Evolutionary conservation across 1,140 invertebrate species (phyloP), one percentile per base, ranked within the genome.

Genomic region (Drosophila asahinai): DNA sequence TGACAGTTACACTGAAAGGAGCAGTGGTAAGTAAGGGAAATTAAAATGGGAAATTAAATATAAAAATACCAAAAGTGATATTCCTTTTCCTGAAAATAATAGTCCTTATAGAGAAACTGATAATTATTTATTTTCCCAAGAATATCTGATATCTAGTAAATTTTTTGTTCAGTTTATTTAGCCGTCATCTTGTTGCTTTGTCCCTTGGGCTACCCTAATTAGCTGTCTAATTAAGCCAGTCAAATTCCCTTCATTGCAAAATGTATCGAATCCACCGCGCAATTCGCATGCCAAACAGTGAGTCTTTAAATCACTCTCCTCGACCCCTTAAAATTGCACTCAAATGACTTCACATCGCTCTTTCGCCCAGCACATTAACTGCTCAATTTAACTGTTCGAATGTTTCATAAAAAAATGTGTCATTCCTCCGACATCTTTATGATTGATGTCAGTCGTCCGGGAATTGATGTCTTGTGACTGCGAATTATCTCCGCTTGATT

Each of bases 401-500:
- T 61, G 48, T 42, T 36, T 40, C 40, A 43, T 48, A 72, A 73
- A 62, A 77, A 78, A 57, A 70, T 55, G 42, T 62, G 63, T 63
- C 77, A 60, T 42, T 57, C 17, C 33, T 58, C 12, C 22, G 36
- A 3, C 12, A 27, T 63, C 30, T 45, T 61, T 80, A 36, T 73
- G 77, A 67, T 76, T 77, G 54, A 77, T 77, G 48, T 55, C 27
- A 25, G 25, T 40, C 54, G 45, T 22, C 30, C 6, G 33, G 40
- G 40, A 65, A 60, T 48, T 51, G 55, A 42, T 72, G 67, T 43
- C 30, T 38, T 61, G 38, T 73, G 68, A 61, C 55, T 61, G 71
- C 67, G 45, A 51, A 73, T 73, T 51, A 74, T 73, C 30, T 61
- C 47, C 74, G 33, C 51, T 42, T 43, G 52, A 68, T 54, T 79